These are phyloP conservation scores for Chlorospingus semifuscus DNA, from an alignment of 2,797 vertebrate species.

Conservation along the genomic window DNA sequence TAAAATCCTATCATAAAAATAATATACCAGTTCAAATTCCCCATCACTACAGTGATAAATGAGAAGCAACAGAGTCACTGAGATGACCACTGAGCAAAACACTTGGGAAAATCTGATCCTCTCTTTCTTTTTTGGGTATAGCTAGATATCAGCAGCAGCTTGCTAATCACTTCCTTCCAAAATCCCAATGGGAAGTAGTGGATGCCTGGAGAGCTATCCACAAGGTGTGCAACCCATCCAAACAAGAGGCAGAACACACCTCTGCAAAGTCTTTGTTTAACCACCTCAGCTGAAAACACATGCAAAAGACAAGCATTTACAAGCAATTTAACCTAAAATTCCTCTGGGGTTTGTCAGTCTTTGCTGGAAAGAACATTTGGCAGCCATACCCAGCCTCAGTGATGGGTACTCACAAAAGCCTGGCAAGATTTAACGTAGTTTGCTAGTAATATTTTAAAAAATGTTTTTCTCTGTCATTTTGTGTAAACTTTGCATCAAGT, in stretches of 20 bases:
- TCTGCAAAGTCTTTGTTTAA: constrained; percentile 36
- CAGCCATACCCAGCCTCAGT: neutral
- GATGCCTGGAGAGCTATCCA: neutral
- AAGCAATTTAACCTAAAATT: constrained; percentile 20
- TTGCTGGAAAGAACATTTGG: constrained; percentile 23
- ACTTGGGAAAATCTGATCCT: neutral
- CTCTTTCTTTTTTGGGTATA: neutral
- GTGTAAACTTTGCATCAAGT: neutral
- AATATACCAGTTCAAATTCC: neutral
- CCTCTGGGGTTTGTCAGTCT: neutral
- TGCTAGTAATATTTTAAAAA: neutral
- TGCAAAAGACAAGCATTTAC: neutral
- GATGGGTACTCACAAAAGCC: neutral
- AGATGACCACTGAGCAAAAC: neutral
- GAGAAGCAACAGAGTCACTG: neutral
- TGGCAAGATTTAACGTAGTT: neutral
- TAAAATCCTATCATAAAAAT: neutral
- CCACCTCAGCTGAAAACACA: constrained; percentile 8
- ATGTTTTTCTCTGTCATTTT: neutral
- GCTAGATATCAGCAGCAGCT: neutral
- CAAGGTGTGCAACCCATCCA: neutral
- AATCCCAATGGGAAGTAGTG: accelerated
- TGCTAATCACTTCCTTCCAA: neutral
- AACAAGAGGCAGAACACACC: neutral
- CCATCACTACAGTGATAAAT: neutral